Evolutionary conservation across 2,113 vertebrate species (phyloP), one percentile per base, ranked within the genome.

Genomic region (Galeopterus variegatus): DNA sequence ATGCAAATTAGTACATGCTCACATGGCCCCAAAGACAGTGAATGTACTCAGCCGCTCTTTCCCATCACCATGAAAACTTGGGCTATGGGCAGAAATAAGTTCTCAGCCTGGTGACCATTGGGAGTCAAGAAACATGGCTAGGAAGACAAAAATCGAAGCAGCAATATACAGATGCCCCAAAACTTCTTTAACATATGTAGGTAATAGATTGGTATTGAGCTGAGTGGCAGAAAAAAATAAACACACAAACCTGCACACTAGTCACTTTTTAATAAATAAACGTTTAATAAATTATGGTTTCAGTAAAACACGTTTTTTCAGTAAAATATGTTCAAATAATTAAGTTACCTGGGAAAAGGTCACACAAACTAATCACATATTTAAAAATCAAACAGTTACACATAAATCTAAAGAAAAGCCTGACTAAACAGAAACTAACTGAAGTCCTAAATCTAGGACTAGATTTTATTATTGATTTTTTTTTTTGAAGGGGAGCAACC

Each of bases 211-310:
- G 65, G 83, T 4, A 52, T 1, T 52, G 45, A 95, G 23, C 69
- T 56, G 80, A 60, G 6, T 14, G 93, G 36, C 19, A 94, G 36
- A n/a, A 84, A 80, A 81, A 62, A 90, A 76, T 21, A 1, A 87
- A 54, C 3, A 54, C 21, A 67, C 10, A 88, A 73, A 86, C 31
- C 50, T 94, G 26, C 14, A 50, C 7, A 52, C 4, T 15, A 54
- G n/a, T 89, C 52, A 67, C 41, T 80, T 97, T 84, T 70, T 19
- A 76, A 69, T 88, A 85, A 94, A 69, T 88, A 85, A 94, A 76
- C 28, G 93, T 84, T 92, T 79, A 92, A 21, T 92, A n/a, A 84
- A 75, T 69, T 85, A 85, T 2, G 3, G 3, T 70, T 81, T 76
- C 56, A 93, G 81, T 33, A 67, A 89, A 90, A 91, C n/a, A 73